Evolutionary conservation across 2,888 invertebrate genomes (phyloP).

Genomic region (Dichetophora obliterata): DNA sequence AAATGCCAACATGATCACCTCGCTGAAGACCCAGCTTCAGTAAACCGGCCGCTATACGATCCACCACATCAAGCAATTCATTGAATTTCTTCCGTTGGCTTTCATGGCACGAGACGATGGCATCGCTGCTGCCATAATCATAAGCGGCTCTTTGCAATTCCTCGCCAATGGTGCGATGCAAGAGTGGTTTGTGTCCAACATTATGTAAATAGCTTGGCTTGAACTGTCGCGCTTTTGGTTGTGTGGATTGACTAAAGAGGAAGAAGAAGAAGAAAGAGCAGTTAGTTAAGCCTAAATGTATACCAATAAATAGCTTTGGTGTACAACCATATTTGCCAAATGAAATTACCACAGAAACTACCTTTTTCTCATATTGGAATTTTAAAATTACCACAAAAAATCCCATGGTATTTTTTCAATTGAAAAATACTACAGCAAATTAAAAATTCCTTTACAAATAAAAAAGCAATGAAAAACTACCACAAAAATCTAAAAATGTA

Average conservation of each 20-base stretch:
- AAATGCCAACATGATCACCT: slow-evolving; percentile 84
- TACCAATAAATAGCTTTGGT: too few relatives aligned
- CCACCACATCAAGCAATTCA: slow-evolving; percentile 71
- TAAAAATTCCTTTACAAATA: too few relatives aligned
- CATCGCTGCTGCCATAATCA: slow-evolving; percentile 73
- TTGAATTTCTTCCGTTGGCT: slow-evolving; percentile 71
- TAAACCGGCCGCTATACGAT: slow-evolving; percentile 80
- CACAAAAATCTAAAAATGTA: too few relatives aligned
- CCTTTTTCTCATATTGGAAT: too few relatives aligned
- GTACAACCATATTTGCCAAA: too few relatives aligned
- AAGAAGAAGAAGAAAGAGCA: background rate
- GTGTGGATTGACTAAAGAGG: slow-evolving; percentile 46
- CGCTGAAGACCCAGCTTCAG: slow-evolving; percentile 76
- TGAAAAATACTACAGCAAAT: too few relatives aligned
- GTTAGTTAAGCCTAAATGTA: too few relatives aligned
- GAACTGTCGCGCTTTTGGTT: slow-evolving; percentile 5
- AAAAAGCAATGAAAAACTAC: too few relatives aligned
- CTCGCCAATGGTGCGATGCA: slow-evolving; percentile 73
- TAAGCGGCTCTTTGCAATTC: slow-evolving; percentile 72
- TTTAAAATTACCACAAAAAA: too few relatives aligned
- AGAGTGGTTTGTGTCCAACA: slow-evolving; percentile 71
- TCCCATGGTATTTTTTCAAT: too few relatives aligned
- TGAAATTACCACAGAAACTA: too few relatives aligned
- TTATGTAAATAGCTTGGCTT: slow-evolving; percentile 72
- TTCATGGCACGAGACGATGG: slow-evolving; percentile 74